Evolutionary conservation across 2,888 invertebrate genomes (phyloP).

Genomic region (Eupithecia subumbrata): DNA sequence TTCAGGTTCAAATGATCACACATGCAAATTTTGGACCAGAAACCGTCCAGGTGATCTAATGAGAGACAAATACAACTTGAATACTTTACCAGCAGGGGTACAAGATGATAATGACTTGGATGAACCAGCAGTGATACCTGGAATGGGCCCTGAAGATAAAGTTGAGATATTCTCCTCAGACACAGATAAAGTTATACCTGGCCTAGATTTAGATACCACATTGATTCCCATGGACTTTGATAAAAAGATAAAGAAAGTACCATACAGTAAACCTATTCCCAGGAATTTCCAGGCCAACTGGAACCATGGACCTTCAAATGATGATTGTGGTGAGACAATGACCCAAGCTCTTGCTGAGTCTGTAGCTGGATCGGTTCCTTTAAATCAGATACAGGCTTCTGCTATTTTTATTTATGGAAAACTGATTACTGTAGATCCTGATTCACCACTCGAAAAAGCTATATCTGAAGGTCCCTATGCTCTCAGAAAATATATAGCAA

Average conservation of each 20-base stretch:
- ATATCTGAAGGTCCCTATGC: conserved; percentile 91
- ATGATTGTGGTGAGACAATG: conserved; percentile 85
- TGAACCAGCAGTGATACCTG: conserved; percentile 93
- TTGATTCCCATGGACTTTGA: conserved; percentile 86
- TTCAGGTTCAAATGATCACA: conserved; percentile 99
- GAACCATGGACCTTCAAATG: conserved; percentile 89
- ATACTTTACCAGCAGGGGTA: conserved; percentile 93
- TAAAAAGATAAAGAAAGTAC: conserved; percentile 92
- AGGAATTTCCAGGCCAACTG: conserved; percentile 98
- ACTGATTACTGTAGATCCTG: conserved; percentile 90
- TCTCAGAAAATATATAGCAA: conserved; percentile 89
- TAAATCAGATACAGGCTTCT: conserved; percentile 90
- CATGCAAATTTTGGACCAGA: conserved; percentile 99
- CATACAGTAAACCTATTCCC: conserved; percentile 98
- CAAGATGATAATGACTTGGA: conserved; percentile 84
- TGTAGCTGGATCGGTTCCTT: conserved; percentile 90
- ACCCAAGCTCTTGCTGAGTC: conserved; percentile 89
- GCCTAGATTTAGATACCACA: conserved; percentile 91
- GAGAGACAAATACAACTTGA: conserved; percentile 98
- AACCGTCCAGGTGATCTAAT: conserved; percentile 99
- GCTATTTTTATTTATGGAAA: conserved; percentile 94
- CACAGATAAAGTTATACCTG: conserved; percentile 89
- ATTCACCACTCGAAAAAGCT: conserved; percentile 89
- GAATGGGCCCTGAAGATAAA: conserved; percentile 99
- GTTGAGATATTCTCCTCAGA: conserved; percentile 89